These are phyloP conservation scores for Cerceris ruficornis DNA, from an alignment of 2,888 invertebrate species.

Conservation along the genomic window DNA sequence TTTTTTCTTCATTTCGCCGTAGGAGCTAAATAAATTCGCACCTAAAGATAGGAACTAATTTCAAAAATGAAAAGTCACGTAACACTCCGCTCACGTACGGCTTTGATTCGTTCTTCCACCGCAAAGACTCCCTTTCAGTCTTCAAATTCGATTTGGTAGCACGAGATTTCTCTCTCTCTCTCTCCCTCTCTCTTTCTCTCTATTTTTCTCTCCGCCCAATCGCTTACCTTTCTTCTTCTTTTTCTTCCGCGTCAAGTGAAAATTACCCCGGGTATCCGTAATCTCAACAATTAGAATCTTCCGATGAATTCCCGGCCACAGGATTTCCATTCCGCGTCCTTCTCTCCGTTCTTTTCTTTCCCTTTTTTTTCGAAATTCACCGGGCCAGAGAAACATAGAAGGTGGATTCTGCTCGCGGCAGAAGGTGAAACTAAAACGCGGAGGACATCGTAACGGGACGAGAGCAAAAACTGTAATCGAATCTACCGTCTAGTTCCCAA, in stretches of 20 bases:
- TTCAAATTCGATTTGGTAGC: too few species aligned
- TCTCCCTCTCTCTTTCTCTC: neutral
- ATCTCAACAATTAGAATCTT: slow-evolving; percentile 8
- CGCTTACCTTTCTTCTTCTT: neutral
- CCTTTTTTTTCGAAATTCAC: neutral
- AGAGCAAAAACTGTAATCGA: slow-evolving; percentile 62
- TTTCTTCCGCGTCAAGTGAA: neutral
- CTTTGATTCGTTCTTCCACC: neutral
- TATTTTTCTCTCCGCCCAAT: neutral
- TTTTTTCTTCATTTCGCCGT: neutral
- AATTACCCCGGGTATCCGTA: neutral
- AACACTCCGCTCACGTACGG: slow-evolving; percentile 12
- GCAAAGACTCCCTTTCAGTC: neutral
- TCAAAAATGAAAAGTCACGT: slow-evolving; percentile 5
- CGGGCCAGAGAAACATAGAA: slow-evolving; percentile 6
- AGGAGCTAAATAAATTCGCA: neutral
- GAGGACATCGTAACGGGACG: slow-evolving; percentile 19
- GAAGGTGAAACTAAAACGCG: slow-evolving; percentile 28
- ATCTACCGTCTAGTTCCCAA: slow-evolving; percentile 53
- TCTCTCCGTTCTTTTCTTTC: neutral
- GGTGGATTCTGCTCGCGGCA: slow-evolving; percentile 9
- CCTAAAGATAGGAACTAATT: neutral
- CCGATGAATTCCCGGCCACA: slow-evolving; percentile 5
- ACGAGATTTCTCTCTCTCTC: neutral
- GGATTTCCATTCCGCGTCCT: neutral